These are phyloP conservation scores for Eleutherodactylus coqui DNA, from an alignment of 2,797 vertebrate genomes.

Conservation along the genomic window DNA sequence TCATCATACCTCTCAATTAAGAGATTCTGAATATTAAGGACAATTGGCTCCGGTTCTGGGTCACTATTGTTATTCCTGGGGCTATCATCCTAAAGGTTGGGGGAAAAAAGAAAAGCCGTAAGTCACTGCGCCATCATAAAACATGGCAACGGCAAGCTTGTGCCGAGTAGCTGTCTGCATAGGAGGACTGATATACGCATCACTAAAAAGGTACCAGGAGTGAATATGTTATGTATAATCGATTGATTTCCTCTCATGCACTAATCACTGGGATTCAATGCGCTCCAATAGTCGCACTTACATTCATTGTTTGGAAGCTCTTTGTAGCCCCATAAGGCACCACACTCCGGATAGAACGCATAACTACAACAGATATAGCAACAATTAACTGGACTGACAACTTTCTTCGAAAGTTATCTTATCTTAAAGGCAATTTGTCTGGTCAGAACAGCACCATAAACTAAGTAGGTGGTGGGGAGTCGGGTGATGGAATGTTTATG, in stretches of 20 bases:
- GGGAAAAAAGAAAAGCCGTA: neutral
- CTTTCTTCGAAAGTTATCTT: no score
- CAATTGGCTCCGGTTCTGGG: slow-evolving; percentile 80
- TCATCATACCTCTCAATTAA: slow-evolving; percentile 89
- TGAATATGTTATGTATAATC: neutral
- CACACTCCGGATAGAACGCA: no score
- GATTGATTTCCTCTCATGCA: neutral
- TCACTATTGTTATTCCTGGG: slow-evolving; percentile 78
- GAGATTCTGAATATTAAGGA: slow-evolving; percentile 87
- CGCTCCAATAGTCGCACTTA: neutral
- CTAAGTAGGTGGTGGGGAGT: no score
- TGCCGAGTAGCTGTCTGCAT: neutral
- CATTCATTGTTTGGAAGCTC: neutral
- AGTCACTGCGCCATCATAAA: neutral
- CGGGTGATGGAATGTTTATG: no score
- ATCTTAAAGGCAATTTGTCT: no score
- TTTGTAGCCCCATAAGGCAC: no score
- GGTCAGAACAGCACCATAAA: no score
- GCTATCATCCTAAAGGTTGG: slow-evolving; percentile 84
- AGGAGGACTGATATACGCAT: neutral
- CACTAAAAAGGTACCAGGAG: neutral
- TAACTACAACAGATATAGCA: no score
- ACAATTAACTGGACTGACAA: no score
- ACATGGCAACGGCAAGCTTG: neutral
- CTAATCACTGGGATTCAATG: neutral